Evolutionary conservation across 2,888 invertebrate species (phyloP).

Genomic region (Lissocephala sabroskyi): DNA sequence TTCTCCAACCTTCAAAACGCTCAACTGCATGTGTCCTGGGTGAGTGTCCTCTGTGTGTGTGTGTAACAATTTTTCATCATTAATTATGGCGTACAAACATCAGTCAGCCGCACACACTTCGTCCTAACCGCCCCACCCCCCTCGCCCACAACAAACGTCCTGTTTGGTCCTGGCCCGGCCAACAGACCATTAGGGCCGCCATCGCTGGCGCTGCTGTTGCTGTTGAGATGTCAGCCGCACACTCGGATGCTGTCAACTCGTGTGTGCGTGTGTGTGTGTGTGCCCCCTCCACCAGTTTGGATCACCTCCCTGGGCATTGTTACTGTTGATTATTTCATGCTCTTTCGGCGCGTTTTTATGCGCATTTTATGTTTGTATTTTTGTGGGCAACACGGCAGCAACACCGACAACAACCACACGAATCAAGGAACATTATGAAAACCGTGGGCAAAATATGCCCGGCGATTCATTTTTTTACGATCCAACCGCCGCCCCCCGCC

Average conservation of each 20-base stretch:
- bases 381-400: slow-evolving; percentile 16
- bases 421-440: background rate
- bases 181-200: background rate
- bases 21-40: slow-evolving; percentile 35
- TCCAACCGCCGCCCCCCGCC: background rate
- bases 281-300: background rate
- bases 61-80: slow-evolving; percentile 62
- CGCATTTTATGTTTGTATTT: slow-evolving; percentile 62
- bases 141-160: too few species aligned
- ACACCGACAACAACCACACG: slow-evolving; percentile 13
- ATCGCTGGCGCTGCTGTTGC: slow-evolving; percentile 7
- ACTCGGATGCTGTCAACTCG: slow-evolving; percentile 55
- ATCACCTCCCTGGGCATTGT: slow-evolving; percentile 26
- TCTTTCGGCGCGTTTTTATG: slow-evolving; percentile 57
- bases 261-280: slow-evolving; percentile 17
- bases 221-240: slow-evolving; percentile 59
- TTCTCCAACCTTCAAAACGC: background rate
- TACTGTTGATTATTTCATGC: slow-evolving; percentile 61
- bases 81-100: slow-evolving; percentile 61
- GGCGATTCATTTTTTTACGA: slow-evolving; percentile 18
- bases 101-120: slow-evolving; percentile 42
- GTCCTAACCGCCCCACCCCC: background rate
- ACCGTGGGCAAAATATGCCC: background rate
- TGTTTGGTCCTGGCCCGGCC: too few species aligned
- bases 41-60: slow-evolving; percentile 23